Base-by-base conservation (phyloP, 2,888 invertebrate species). In the Itoplectis maculator region DNA sequence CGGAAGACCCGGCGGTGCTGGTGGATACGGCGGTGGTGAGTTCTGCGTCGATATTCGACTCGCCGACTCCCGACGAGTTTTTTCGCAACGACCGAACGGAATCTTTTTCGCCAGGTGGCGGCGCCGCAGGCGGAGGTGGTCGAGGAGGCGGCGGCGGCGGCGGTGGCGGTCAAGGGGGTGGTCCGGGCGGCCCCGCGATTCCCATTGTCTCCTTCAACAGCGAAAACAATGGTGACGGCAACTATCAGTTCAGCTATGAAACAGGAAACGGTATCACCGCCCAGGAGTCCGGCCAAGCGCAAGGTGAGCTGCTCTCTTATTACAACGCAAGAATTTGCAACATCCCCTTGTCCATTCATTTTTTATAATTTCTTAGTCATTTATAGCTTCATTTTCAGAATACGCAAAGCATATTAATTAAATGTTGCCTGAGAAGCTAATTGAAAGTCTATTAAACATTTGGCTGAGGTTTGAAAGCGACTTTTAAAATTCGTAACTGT, bases 221-320 rank as follows among this genome's bases (percentile, higher is more conserved):
- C 54, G 89, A 91, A 68, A 91, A 91, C 85, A 85, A 84, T 75
- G 91, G 91, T 23, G 91, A 91, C 35, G 92, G 91, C 79, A 91
- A 90, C 83, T 91, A 91, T 83, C 87, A 87, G 61, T 91, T 88
- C 86, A 91, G 88, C 83, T 91, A 91, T 80, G 89, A 91, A 87
- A 90, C 92, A 70, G 92, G 91, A 87, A 91, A 91, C 66, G 91
- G 91, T 61, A 91, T 91, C 72, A 88, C 79, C 42, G 91, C 89
- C 11, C 90, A 91, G 84, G 91, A 91, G 84, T 88, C 90, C 56
- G 91, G 91, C 74, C 90, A 90, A 69, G 74, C 85, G 73, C 90
- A 91, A 89, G 91, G 91, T 86, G 49, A 85, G 65, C 47, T 45
- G 15, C n/a, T 15, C 20, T 15, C 11, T n/a, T 8, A 35, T 35